These are phyloP conservation scores for Lichenostomus cassidix DNA, from an alignment of 2,113 vertebrate genomes.

Conservation along the genomic window DNA sequence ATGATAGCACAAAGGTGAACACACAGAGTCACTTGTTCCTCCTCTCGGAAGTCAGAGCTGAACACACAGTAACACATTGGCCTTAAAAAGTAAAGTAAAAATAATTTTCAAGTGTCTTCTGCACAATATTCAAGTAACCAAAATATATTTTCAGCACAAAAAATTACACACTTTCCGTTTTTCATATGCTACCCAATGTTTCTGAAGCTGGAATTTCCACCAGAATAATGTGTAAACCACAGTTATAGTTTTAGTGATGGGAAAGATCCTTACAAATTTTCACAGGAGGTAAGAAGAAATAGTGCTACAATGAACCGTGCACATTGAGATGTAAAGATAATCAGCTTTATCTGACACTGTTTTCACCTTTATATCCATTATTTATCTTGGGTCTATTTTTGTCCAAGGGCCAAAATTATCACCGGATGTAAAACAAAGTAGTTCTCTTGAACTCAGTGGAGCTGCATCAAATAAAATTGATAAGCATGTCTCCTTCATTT, in stretches of 20 bases:
- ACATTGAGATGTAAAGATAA: background rate
- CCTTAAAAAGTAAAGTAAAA: background rate
- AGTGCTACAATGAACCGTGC: background rate
- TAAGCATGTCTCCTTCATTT: background rate
- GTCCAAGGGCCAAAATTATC: background rate
- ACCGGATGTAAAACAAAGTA: background rate
- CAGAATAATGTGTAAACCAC: background rate
- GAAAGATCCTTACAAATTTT: background rate
- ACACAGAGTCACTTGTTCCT: background rate
- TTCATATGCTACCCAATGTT: background rate
- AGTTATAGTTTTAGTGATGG: background rate
- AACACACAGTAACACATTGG: accelerated
- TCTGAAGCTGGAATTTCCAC: background rate
- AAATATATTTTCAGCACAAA: background rate
- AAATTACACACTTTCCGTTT: background rate
- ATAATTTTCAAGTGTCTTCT: background rate
- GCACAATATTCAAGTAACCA: background rate
- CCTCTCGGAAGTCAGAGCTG: background rate
- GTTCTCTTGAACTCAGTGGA: background rate
- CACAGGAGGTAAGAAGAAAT: background rate
- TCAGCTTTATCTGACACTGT: background rate
- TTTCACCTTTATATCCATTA: background rate
- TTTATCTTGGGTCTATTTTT: background rate
- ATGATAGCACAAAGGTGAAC: background rate
- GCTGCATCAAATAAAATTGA: background rate